A percentile compares a stretch with the other conserved stretches of the same genome.
Evolutionary conservation across 2,797 vertebrate species (phyloP).

Genomic region (Hemibagrus guttatus): DNA sequence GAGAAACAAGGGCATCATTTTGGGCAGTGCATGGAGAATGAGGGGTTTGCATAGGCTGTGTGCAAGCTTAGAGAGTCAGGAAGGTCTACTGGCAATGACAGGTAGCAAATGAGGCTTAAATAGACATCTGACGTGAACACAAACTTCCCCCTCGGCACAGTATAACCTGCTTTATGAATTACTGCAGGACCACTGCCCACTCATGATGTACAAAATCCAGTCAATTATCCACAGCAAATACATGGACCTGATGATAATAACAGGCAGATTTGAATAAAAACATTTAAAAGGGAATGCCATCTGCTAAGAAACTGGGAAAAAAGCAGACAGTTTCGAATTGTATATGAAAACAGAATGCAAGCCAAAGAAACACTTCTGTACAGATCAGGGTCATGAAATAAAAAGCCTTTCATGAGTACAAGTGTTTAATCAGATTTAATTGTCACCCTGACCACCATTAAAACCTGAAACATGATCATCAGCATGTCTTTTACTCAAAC

Average conservation of each 20-base stretch:
- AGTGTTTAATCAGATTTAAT: not conserved
- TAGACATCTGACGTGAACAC: not conserved
- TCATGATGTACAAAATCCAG: not conserved
- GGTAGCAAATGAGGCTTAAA: not conserved
- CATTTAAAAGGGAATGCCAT: not conserved
- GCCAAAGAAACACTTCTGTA: not conserved
- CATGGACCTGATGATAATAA: not conserved
- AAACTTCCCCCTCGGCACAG: not conserved
- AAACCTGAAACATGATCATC: not conserved
- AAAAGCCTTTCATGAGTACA: not conserved
- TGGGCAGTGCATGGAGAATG: not conserved
- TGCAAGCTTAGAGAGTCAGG: not conserved
- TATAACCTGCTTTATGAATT: not conserved
- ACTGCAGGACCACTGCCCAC: not conserved
- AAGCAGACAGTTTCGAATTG: not conserved
- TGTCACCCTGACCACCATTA: not conserved
- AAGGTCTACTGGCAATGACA: not conserved
- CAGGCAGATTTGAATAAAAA: not conserved
- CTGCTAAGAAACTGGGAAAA: not conserved
- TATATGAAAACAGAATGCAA: not conserved
- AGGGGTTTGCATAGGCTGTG: not conserved
- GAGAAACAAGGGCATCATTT: not conserved
- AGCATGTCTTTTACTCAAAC: not conserved
- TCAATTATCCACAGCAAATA: not conserved
- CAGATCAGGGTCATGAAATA: not conserved